These are phyloP conservation scores for Conopomorpha cramerella DNA, from an alignment of 1,140 invertebrate species.

Conservation along the genomic window DNA sequence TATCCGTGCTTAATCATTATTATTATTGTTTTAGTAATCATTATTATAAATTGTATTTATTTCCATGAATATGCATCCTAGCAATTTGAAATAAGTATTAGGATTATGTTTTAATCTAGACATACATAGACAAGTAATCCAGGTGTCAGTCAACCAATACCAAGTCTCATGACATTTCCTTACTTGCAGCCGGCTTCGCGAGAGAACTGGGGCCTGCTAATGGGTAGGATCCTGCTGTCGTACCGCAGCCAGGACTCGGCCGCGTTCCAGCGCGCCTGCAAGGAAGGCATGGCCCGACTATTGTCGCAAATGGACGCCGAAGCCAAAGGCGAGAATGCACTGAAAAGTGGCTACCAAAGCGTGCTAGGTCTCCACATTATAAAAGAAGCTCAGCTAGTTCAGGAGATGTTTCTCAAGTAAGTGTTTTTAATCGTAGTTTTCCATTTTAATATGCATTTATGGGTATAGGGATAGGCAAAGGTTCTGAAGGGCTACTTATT, in stretches of 20 bases:
- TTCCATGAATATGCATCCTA: too few relatives aligned
- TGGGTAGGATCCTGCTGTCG: constrained; percentile 35
- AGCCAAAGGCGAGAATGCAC: constrained; percentile 66
- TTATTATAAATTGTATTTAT: constrained; percentile 4
- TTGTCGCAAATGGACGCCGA: constrained; percentile 34
- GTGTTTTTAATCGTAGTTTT: too few relatives aligned
- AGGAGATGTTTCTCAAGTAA: constrained; percentile 49
- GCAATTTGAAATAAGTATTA: too few relatives aligned
- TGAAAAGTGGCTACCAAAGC: constrained; percentile 59
- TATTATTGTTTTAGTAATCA: too few relatives aligned
- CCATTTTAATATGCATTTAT: too few relatives aligned
- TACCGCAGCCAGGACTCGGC: constrained; percentile 26
- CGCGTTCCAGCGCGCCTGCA: constrained; percentile 16
- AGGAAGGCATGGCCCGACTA: constrained; percentile 20
- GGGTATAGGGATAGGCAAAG: too few relatives aligned
- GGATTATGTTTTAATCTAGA: too few relatives aligned
- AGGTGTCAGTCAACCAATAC: too few relatives aligned
- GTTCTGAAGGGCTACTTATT: too few relatives aligned
- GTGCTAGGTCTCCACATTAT: constrained; percentile 76
- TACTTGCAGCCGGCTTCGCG: constrained; percentile 26
- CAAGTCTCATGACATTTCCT: too few relatives aligned
- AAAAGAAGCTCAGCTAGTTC: constrained; percentile 63
- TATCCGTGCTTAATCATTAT: too few relatives aligned
- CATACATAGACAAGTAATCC: too few relatives aligned
- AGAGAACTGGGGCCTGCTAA: constrained; percentile 45